phyloP scores from a whole-genome alignment of 2,888 invertebrate genomes.

The Chelonus formosanus region DNA sequence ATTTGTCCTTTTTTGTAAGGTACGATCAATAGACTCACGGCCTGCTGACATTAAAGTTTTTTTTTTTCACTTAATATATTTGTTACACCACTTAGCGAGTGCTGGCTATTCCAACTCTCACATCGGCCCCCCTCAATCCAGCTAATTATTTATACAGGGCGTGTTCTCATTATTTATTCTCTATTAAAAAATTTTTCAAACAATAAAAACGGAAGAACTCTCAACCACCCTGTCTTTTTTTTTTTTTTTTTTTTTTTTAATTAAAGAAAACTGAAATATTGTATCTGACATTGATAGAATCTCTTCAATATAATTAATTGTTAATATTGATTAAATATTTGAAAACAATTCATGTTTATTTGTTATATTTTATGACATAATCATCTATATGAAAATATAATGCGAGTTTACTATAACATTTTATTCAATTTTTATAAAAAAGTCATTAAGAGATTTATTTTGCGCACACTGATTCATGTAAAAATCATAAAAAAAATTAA shows the following conservation, averaged over 20 bases:
- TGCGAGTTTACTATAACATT: too few species aligned
- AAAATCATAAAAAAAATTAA: too few species aligned
- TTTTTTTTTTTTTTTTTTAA: neutral
- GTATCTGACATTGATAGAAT: too few species aligned
- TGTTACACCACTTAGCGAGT: conserved; percentile 57
- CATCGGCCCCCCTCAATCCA: conserved; percentile 63
- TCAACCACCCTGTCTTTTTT: neutral
- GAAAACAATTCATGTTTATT: too few species aligned
- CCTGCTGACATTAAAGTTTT: conserved; percentile 3
- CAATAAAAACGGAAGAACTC: conserved; percentile 7
- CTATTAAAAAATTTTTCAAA: neutral
- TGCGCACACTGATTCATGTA: too few species aligned
- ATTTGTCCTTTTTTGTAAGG: neutral
- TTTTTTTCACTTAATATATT: conserved; percentile 36
- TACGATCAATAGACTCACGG: conserved; percentile 8
- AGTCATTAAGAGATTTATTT: too few species aligned
- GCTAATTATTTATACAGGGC: conserved; percentile 45
- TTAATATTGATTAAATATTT: too few species aligned
- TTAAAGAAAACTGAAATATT: too few species aligned
- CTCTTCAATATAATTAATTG: too few species aligned
- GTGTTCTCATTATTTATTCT: conserved; percentile 12
- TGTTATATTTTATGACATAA: too few species aligned
- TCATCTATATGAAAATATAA: too few species aligned
- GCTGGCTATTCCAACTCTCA: conserved; percentile 61
- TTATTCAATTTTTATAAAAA: too few species aligned